Conservation (phyloP, 2,797 vertebrate species). For the Chlorospingus flavigularis region DNA sequence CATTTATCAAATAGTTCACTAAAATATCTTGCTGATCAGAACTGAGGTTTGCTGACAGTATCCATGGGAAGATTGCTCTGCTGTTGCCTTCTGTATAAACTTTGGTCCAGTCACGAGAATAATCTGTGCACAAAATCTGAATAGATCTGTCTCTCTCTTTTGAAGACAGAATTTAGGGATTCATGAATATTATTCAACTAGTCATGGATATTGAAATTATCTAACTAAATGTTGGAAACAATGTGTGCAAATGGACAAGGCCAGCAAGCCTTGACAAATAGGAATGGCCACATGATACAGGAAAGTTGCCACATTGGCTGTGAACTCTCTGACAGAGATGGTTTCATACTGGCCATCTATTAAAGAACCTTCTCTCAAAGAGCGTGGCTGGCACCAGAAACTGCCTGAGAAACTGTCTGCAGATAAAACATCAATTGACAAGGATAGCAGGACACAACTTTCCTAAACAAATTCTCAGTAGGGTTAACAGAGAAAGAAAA, state of each 20-base stretch:
- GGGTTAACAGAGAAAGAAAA: neutral
- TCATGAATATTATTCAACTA: neutral
- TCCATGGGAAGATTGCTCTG: neutral
- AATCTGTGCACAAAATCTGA: neutral
- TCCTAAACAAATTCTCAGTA: neutral
- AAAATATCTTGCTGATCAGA: neutral
- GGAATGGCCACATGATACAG: neutral
- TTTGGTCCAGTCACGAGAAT: neutral
- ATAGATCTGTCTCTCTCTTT: neutral
- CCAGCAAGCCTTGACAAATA: fast-evolving
- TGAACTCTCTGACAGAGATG: neutral
- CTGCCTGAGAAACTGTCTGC: neutral
- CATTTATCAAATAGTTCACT: neutral
- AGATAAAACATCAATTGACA: neutral
- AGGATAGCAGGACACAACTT: neutral
- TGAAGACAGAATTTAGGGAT: neutral
- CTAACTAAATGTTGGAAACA: neutral
- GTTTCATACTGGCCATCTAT: neutral
- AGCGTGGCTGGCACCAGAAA: neutral
- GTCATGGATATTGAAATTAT: neutral
- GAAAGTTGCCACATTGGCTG: neutral
- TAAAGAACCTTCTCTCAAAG: neutral
- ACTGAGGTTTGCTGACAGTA: neutral
- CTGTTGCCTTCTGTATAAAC: neutral
- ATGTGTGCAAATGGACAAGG: neutral